These are phyloP conservation scores for Malthinus seriepunctatus DNA, from an alignment of 2,888 invertebrate genomes.

Conservation along the genomic window DNA sequence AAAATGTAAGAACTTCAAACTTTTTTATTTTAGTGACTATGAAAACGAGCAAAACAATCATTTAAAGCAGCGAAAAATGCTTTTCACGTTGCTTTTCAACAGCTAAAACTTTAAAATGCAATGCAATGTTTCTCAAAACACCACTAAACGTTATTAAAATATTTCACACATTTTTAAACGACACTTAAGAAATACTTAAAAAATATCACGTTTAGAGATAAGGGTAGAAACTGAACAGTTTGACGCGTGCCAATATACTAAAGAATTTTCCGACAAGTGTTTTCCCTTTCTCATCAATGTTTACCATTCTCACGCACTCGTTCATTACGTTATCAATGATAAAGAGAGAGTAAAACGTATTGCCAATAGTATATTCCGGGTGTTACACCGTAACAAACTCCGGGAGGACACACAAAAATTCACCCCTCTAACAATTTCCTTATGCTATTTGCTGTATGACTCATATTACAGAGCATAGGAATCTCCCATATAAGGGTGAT, in stretches of 20 bases:
- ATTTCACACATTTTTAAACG: neutral
- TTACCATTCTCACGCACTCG: constrained; percentile 52
- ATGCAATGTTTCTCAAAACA: neutral
- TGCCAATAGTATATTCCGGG: too few species aligned
- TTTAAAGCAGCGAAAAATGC: too few species aligned
- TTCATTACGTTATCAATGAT: constrained; percentile 55
- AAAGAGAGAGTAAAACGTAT: constrained; percentile 19
- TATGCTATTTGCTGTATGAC: constrained; percentile 51
- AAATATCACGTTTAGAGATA: constrained; percentile 26
- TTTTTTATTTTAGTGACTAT: too few species aligned
- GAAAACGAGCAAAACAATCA: too few species aligned
- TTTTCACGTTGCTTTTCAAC: neutral
- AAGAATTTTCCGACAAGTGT: constrained; percentile 27
- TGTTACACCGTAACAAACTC: constrained; percentile 18
- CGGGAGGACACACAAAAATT: constrained; percentile 29
- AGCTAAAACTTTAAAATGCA: neutral
- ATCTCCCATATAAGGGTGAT: constrained; percentile 45
- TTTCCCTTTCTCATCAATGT: constrained; percentile 40
- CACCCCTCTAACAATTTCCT: constrained; percentile 46
- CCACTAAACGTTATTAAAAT: neutral
- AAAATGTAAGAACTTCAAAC: too few species aligned
- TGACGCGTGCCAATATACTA: constrained; percentile 29
- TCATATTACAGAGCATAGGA: constrained; percentile 48
- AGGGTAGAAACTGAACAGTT: constrained; percentile 26
- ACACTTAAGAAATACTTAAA: neutral